These are phyloP conservation scores for Montipora cactus DNA, from an alignment of 64 coral and sea anemone genomes.

Conservation along the genomic window DNA sequence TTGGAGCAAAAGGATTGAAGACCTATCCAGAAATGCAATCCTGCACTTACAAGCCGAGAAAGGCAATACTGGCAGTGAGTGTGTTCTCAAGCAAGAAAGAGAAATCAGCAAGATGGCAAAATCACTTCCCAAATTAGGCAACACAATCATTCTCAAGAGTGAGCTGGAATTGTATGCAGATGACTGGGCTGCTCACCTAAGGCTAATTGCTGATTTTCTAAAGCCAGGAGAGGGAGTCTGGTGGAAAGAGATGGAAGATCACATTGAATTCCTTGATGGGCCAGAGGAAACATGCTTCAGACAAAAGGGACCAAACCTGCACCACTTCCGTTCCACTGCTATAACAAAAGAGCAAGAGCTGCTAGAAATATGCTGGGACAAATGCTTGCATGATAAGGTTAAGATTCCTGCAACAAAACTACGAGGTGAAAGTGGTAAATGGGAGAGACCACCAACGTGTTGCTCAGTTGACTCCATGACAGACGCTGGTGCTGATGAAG, in stretches of 20 bases:
- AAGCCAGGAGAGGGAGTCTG: constrained; percentile 56
- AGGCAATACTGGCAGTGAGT: background rate
- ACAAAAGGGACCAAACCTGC: constrained; percentile 16
- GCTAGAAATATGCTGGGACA: background rate
- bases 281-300: background rate
- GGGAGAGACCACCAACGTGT: constrained; percentile 1
- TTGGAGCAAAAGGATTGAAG: constrained; percentile 35
- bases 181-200: constrained; percentile 65
- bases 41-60: constrained; percentile 71
- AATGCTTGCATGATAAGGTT: background rate
- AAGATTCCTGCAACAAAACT: constrained; percentile 16
- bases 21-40: constrained; percentile 50
- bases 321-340: constrained; percentile 16
- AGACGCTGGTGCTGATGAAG: background rate
- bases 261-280: constrained; percentile 33
- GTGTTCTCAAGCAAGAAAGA: constrained; percentile 31
- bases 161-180: constrained; percentile 29
- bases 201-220: constrained; percentile 70
- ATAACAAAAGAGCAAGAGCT: constrained; percentile 3
- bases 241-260: constrained; percentile 49
- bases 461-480: background rate
- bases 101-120: constrained; percentile 52
- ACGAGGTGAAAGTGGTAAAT: constrained; percentile 18
- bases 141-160: constrained; percentile 60
- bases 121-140: constrained; percentile 39